These are phyloP conservation scores for Astatotilapia flaviijosephi DNA, from an alignment of 2,113 vertebrate genomes.

Conservation along the genomic window DNA sequence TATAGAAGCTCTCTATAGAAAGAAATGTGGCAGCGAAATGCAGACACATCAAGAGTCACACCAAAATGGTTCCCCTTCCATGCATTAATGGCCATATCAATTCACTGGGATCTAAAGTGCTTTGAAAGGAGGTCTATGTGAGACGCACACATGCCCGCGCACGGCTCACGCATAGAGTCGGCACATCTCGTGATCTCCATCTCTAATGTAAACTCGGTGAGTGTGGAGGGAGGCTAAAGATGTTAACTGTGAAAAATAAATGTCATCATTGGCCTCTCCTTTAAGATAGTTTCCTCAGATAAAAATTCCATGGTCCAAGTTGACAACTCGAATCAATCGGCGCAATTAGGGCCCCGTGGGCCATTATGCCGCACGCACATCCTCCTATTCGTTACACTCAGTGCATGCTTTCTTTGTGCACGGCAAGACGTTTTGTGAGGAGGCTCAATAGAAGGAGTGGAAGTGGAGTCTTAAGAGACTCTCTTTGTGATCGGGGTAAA, in stretches of 20 bases:
- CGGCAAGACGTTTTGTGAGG: conserved; percentile 7
- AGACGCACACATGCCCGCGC: background rate
- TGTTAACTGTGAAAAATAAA: conserved; percentile 68
- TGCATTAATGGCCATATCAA: conserved; percentile 60
- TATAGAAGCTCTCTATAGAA: conserved; percentile 26
- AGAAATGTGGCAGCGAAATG: conserved; percentile 26
- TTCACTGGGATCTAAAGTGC: conserved; percentile 55
- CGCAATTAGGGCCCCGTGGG: conserved; percentile 51
- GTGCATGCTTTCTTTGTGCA: conserved; percentile 43
- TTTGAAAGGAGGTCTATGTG: conserved; percentile 48
- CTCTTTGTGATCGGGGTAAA: conserved; percentile 46
- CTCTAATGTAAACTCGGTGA: conserved; percentile 55
- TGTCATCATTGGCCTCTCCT: conserved; percentile 58
- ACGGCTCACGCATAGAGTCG: conserved; percentile 10
- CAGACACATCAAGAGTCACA: conserved; percentile 56
- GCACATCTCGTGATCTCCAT: conserved; percentile 60
- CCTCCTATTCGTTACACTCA: conserved; percentile 42
- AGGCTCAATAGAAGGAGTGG: conserved; percentile 31
- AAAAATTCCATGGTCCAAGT: conserved; percentile 49
- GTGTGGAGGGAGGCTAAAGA: conserved; percentile 11
- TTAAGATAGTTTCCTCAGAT: conserved; percentile 48
- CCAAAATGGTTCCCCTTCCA: conserved; percentile 42
- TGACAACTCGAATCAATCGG: conserved; percentile 57
- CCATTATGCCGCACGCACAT: conserved; percentile 46
- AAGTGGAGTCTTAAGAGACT: conserved; percentile 42